Conservation (phyloP, 2,888 invertebrate species). For the Bugula neritina region DNA sequence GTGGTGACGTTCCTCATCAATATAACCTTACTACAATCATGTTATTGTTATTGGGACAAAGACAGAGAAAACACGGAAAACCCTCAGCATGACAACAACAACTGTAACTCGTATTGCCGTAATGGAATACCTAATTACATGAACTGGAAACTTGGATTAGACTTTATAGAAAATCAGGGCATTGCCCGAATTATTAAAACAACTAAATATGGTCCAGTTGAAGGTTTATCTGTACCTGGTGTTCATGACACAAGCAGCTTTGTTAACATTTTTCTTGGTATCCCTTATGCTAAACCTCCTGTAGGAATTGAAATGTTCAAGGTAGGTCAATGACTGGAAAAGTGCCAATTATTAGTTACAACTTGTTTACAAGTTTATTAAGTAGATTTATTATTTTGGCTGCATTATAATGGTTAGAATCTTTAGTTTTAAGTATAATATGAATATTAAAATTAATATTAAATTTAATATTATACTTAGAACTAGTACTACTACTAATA, state of each 20-base stretch:
- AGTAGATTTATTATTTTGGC: too few relatives aligned
- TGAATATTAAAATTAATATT: neutral
- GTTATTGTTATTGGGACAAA: slow-evolving; percentile 16
- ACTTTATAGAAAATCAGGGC: neutral
- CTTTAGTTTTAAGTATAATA: too few relatives aligned
- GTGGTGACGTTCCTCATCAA: too few relatives aligned
- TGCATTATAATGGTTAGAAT: too few relatives aligned
- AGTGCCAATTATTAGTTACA: too few relatives aligned
- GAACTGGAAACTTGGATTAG: slow-evolving; percentile 15
- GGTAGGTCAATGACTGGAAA: slow-evolving; percentile 54
- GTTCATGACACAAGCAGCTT: slow-evolving; percentile 24
- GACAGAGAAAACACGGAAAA: slow-evolving; percentile 8
- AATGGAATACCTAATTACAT: slow-evolving; percentile 20
- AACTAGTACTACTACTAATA: neutral
- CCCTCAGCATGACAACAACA: slow-evolving; percentile 15
- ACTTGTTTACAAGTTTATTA: too few relatives aligned
- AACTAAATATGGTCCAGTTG: slow-evolving; percentile 5
- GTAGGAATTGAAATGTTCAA: slow-evolving; percentile 46
- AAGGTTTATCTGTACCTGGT: slow-evolving; percentile 24
- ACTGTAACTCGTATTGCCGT: neutral
- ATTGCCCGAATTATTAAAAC: neutral
- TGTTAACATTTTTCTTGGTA: slow-evolving; percentile 52
- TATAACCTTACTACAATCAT: neutral
- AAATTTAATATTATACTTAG: neutral
- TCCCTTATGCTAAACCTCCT: slow-evolving; percentile 54